Percentiles rank a stretch among this genome's conserved stretches.
phyloP scores from a whole-genome alignment of 2,113 vertebrate species.

The Haliaeetus leucogaster region DNA sequence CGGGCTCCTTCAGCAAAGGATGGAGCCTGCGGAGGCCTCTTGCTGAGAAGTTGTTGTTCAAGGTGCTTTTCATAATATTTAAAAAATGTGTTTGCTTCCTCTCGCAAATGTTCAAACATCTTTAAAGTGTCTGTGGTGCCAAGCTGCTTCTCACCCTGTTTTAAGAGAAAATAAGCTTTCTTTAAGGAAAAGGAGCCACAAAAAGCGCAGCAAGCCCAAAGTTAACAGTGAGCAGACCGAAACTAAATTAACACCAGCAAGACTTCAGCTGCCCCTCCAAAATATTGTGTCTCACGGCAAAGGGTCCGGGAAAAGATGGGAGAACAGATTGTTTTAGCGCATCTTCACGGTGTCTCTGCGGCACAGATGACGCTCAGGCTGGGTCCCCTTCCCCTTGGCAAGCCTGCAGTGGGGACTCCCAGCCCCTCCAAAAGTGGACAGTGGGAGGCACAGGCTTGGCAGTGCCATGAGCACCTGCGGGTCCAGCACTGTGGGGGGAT shows the following conservation, averaged over 20 bases:
- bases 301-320: constrained; percentile 33
- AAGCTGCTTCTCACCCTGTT: constrained; percentile 50
- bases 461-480: background rate
- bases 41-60: constrained; percentile 28
- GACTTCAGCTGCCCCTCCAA: constrained; percentile 56
- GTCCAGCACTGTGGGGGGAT: background rate
- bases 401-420: background rate
- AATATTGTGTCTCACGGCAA: constrained; percentile 41
- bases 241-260: constrained; percentile 46
- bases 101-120: constrained; percentile 42
- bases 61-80: constrained; percentile 42
- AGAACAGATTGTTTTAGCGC: constrained; percentile 39
- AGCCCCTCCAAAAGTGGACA: background rate
- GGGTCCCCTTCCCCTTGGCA: constrained; percentile 15
- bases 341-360: background rate
- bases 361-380: constrained; percentile 50
- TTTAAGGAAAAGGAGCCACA: constrained; percentile 4
- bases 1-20: constrained; percentile 46
- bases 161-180: constrained; percentile 12
- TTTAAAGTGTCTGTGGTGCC: constrained; percentile 37
- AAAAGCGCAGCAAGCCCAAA: constrained; percentile 25
- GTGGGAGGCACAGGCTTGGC: accelerated
- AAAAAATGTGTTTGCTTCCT: constrained; percentile 31
- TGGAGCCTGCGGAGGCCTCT: background rate
- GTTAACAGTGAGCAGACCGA: constrained; percentile 31